A percentile compares a stretch with the other conserved stretches of the same genome.
Conservation (phyloP, 2,888 invertebrate genomes). For the Drosophila kuntzei region DNA sequence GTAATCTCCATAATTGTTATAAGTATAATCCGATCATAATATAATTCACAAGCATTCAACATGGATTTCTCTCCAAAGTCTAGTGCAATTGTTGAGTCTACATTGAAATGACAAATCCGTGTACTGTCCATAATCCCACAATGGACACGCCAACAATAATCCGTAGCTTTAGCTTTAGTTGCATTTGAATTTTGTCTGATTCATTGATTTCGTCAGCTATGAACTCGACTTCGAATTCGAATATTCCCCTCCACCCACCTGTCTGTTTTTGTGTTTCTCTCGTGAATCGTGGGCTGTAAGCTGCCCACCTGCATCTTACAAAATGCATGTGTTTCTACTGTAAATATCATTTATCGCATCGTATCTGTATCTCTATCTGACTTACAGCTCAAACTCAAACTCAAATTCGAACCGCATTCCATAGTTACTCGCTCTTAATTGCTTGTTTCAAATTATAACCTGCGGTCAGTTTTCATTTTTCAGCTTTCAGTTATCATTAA, state of each 20-base stretch:
- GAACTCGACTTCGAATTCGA: not conserved
- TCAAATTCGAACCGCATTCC: conserved; percentile 52
- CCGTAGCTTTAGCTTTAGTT: conserved; percentile 22
- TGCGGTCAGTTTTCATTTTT: conserved; percentile 35
- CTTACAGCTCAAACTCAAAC: conserved; percentile 7
- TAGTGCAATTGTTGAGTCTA: conserved; percentile 2
- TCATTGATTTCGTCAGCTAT: conserved; percentile 57
- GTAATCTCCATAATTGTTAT: conserved; percentile 8
- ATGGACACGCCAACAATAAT: conserved; percentile 23
- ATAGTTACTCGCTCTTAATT: conserved; percentile 57
- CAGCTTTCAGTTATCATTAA: conserved; percentile 34
- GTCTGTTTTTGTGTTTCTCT: not conserved
- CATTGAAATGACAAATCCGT: conserved; percentile 16
- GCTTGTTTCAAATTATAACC: conserved; percentile 67
- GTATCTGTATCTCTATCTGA: conserved; percentile 38
- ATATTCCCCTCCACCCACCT: conserved; percentile 29
- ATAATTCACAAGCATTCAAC: conserved; percentile 22
- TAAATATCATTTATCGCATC: conserved; percentile 66
- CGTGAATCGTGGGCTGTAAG: conserved; percentile 20
- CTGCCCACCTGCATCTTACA: conserved; percentile 50
- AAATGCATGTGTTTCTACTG: conserved; percentile 38
- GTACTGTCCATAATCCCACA: conserved; percentile 9
- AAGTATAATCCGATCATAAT: conserved; percentile 18
- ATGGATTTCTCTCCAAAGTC: conserved; percentile 7
- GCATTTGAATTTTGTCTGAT: conserved; percentile 38